Base-by-base conservation (phyloP, 2,797 vertebrate species). In the Cossypha heuglini region DNA sequence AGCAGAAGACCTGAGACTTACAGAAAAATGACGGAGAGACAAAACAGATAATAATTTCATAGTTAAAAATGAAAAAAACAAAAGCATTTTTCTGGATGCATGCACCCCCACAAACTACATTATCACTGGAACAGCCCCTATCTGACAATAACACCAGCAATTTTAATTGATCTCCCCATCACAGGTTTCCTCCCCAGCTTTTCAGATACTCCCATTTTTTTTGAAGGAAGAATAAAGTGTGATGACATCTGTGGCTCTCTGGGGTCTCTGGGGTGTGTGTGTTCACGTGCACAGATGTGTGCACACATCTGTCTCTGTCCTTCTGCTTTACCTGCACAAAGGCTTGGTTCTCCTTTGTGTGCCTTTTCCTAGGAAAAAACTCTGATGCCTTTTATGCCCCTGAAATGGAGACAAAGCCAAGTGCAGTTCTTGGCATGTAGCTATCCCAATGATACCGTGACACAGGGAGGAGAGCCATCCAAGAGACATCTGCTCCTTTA, bases 401-500 rank as follows among this genome's bases (percentile, higher is more conserved):
- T 69, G 33, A 63, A 84, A 81, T 7, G 31, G 55, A 92, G 63
- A 69, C 71, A 88, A 63, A 90, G 67, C 71, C 74, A 88, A 63
- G n/a, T 16, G 20, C 40, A 58, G 79, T 37, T 88, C 71, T 84
- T 90, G 45, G 68, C 57, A 46, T 16, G 38, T 4, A 52, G 69
- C 52, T 74, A 3, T 48, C 37, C 63, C 67, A 71, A 87, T 40
- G 71, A 69, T 49, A 45, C 43, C 5, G 21, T 88, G 92, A 74
- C 71, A 67, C 48, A 57, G 61, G 28, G 38, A 90, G 84, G 80
- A 94, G 85, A 88, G 43, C 45, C 45, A 66, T 45, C 77, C 86
- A 89, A 85, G 57, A 94, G 90, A 91, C 68, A 89, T 63, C 69
- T 87, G 78, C 71, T 49, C 63, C 78, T 63, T 85, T 82, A 35